phyloP scores from a whole-genome alignment of 2,888 invertebrate genomes.

The Stenodera caucasica region DNA sequence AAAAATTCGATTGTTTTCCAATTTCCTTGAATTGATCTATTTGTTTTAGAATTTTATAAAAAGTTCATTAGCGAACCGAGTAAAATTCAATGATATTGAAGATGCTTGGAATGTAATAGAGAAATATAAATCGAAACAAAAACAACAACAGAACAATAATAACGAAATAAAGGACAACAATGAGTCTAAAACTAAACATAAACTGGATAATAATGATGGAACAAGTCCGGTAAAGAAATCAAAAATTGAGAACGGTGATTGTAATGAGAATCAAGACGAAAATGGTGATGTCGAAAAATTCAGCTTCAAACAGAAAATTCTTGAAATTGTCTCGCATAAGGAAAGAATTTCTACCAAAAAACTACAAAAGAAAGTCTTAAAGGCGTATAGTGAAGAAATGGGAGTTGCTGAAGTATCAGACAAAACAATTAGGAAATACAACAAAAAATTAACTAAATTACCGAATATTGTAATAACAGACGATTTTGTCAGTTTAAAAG shows the following conservation, averaged over 20 bases:
- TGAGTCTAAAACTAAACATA: conserved; percentile 31
- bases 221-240: conserved; percentile 40
- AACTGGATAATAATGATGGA: conserved; percentile 13
- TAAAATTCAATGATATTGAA: conserved; percentile 63
- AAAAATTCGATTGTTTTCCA: conserved; percentile 30
- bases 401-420: conserved; percentile 59
- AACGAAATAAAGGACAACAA: conserved; percentile 30
- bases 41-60: conserved; percentile 66
- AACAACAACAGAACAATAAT: conserved; percentile 16
- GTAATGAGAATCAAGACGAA: conserved; percentile 17
- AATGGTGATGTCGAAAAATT: conserved; percentile 31
- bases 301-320: conserved; percentile 39
- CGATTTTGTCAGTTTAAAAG: conserved; percentile 53
- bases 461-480: conserved; percentile 65
- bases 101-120: conserved; percentile 66
- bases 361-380: conserved; percentile 73
- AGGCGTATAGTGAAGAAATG: conserved; percentile 61
- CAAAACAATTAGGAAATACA: conserved; percentile 70
- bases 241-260: conserved; percentile 8
- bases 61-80: conserved; percentile 62
- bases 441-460: conserved; percentile 70
- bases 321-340: conserved; percentile 57
- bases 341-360: conserved; percentile 69
- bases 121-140: conserved; percentile 42
- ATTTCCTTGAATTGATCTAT: conserved; percentile 8